Base-by-base conservation (phyloP, 2,113 vertebrate species). In the Morphnarchus princeps region DNA sequence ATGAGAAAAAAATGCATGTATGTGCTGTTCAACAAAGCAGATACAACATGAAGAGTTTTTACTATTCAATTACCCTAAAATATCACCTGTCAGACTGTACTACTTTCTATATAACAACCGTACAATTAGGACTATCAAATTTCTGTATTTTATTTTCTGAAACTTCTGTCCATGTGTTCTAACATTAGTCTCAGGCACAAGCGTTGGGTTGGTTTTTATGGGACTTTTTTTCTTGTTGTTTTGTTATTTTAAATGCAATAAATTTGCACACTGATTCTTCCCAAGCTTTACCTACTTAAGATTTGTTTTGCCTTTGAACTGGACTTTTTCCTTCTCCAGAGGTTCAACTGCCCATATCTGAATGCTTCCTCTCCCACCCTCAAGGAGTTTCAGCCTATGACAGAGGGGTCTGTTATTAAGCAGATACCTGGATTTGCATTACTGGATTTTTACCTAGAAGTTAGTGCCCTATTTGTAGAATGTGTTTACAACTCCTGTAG, bases 1-100 rank as follows among this genome's bases (percentile, higher is more conserved):
- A 96, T 94, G 93, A 95, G 87, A 94, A 98, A 97, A 52, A 84
- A 92, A 97, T 16, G 92, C 57, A 95, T 80, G 90, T 78, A 82
- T 47, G 92, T 74, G 96, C 87, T 97, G 76, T 94, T 95, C 91
- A 95, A 86, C 87, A 94, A 97, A 93, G 89, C 92, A 97, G 96
- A 43, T 95, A 97, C 73, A 82, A 96, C 78, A 87, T 18, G 42
- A 97, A 87, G 58, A 89, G 57, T 26, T 91, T 73, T 85, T 42
- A 66, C 79, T 87, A n/a, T 42, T 84, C 77, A 76, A 71, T 78
- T 38, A 92, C 10, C 65, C 77, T 91, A 34, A 71, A 11, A 40
- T 40, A 16, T 36, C 66, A 47, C 61, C 45, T 52, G 13, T 31
- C 26, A 72, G 22, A 28, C n/a, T 54, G 22, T 24, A 49, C 45